Evolutionary conservation across 2,113 vertebrate species (phyloP), one percentile per base, ranked within the genome.

Genomic region (Cyprinus carpio): DNA sequence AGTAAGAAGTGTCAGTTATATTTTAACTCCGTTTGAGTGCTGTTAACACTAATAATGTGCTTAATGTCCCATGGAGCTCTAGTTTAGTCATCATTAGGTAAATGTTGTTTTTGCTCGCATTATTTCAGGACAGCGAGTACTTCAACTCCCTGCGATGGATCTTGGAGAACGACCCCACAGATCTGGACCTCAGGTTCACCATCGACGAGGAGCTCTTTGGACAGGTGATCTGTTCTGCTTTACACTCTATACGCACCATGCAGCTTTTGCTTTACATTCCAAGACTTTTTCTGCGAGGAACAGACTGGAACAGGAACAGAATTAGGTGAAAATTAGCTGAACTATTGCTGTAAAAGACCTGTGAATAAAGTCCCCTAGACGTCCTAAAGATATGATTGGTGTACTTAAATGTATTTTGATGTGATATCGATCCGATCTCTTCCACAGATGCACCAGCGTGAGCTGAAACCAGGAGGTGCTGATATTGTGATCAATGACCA

Each of bases 181-280:
- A 99, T 84, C 88, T 99, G 92, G 98, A 99, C 92, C 93, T 99
- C 83, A 95, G 96, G 84, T 99, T 99, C 91, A 94, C 96, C 78
- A 96, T 99, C 25, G 98, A 99, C 75, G 98, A 99, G 86, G 98
- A 99, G 74, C 97, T 98, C 56, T 99, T 99, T 93, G 98, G 98
- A 92, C 97, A 99, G 97, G 98, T 99, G 75, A 29, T 2, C 13
- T 74, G 1, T 6, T 81, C 34, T 64, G 3, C 37, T 43, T 37
- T 31, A 31, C n/a, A 16, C 11, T 15, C 6, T 71, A 13, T 13
- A 62, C 2, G 5, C 31, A 0, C 11, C 37, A 1, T 67, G 23
- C 15, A 37, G 2, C 25, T n/a, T 20, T 20, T 51, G 37, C 34
- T 62, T 9, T 46, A 80, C 12, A 46, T 25, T 4, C 34, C 23